These are phyloP conservation scores for Oscheius sp. DNA, from an alignment of 2,888 invertebrate species.

Conservation along the genomic window DNA sequence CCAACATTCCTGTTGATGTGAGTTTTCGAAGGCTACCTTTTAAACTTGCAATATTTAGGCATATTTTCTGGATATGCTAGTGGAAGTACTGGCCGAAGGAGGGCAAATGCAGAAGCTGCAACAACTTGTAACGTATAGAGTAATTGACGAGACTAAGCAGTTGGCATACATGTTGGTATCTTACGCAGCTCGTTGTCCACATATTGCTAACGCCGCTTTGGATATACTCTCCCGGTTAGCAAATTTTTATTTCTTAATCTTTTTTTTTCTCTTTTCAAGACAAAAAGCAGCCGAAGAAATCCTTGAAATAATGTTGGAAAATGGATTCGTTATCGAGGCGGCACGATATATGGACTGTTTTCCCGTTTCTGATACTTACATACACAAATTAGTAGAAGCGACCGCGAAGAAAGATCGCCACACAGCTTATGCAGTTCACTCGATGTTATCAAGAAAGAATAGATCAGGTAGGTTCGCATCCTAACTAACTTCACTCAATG, in stretches of 20 bases:
- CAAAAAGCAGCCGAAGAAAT: constrained; percentile 51
- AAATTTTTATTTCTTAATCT: no score
- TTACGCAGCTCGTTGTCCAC: constrained; percentile 56
- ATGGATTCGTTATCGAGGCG: constrained; percentile 37
- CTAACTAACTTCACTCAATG: not conserved
- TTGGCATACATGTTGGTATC: constrained; percentile 56
- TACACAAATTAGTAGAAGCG: constrained; percentile 15
- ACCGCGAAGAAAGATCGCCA: constrained; percentile 6
- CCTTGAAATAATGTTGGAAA: constrained; percentile 54
- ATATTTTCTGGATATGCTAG: constrained; percentile 60
- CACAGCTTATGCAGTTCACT: constrained; percentile 11
- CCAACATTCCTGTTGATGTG: constrained; percentile 22
- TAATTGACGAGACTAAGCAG: constrained; percentile 57
- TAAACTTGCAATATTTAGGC: constrained; percentile 35
- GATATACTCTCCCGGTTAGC: constrained; percentile 49
- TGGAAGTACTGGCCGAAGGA: constrained; percentile 51
- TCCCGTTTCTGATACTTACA: constrained; percentile 15
- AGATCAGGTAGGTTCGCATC: constrained; percentile 4
- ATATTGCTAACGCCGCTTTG: constrained; percentile 55
- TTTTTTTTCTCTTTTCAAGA: no score
- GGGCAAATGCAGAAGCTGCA: constrained; percentile 55
- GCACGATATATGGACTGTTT: constrained; percentile 21
- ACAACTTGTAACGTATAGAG: constrained; percentile 60
- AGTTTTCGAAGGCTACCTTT: not conserved
- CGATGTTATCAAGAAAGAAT: not conserved